phyloP scores from a whole-genome alignment of 2,888 invertebrate species.

The Cephus pygmeus region DNA sequence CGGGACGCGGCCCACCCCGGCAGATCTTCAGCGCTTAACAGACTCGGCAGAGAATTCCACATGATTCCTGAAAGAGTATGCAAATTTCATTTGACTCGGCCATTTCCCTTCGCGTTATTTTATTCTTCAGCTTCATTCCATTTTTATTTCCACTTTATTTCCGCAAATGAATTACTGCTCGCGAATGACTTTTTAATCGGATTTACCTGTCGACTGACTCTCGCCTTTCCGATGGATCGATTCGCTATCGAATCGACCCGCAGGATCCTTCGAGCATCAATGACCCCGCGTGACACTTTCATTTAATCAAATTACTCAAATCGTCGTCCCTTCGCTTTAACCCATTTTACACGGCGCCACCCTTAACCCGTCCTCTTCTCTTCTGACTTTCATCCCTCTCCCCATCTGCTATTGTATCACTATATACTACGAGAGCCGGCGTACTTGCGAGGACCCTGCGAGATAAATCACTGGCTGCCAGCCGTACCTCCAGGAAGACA shows the following conservation, averaged over 20 bases:
- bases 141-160: background rate
- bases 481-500: background rate
- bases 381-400: background rate
- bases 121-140: background rate
- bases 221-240: background rate
- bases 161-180: background rate
- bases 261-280: no score
- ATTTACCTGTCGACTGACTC: background rate
- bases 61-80: no score
- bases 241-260: background rate
- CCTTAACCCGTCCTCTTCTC: no score
- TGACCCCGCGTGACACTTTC: background rate
- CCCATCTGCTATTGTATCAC: background rate
- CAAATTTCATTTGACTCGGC: background rate
- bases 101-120: background rate
- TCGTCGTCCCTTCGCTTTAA: background rate
- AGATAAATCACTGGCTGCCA: conserved; percentile 1
- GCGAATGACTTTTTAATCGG: conserved; percentile 2
- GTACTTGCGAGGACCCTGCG: background rate
- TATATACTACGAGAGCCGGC: background rate
- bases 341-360: no score
- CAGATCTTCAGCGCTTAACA: no score
- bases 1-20: no score
- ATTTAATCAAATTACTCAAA: background rate
- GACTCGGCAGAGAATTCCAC: no score